Evolutionary conservation across 2,888 invertebrate genomes (phyloP), one percentile per base, ranked within the genome.

Genomic region (Dasypolia templi): DNA sequence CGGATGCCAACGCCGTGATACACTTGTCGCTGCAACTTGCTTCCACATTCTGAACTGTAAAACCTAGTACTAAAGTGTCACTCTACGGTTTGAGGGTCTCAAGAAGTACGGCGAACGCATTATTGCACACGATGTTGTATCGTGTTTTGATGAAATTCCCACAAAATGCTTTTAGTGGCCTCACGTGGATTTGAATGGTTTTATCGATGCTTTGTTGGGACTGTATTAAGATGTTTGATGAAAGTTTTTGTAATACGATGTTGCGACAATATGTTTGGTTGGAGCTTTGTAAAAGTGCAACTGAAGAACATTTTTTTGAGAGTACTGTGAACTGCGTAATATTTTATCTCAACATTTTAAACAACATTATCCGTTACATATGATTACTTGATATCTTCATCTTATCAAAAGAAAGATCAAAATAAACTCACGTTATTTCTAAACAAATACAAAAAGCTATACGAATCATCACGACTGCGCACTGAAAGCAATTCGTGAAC

Each of bases 1-100:
- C 92, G 93, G 94, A 93, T 93, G 93, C 94, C 95, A 92, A 92
- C 92, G 90, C 93, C 91, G 91, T 93, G 92, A 93, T 95, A 92
- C 95, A 92, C 92, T 91, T 90, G 91, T 89, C 88, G 87, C 85
- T 85, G 84, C 87, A 84, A 79, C 84, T 84, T 86, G 88, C 86
- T 84, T 81, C 77, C 81, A 88, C 86, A 92, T 89, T 92, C 90
- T 93, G 91, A 90, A 89, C 92, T 90, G 90, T 92, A 92, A 90
- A 83, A 74, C 87, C 79, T 70, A 69, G 78, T 76, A 77, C 83
- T 82, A 88, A 91, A 86, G 86, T 82, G 80, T 79, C 78, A 82
- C 61, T 63, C 46, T 35, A 19, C 22, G 65, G 56, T 78, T 75
- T 68, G 32, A 63, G 65, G 46, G 68, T 53, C 29, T 64, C 65